phyloP scores from a whole-genome alignment of 2,888 invertebrate species.

The Timandra comae region DNA sequence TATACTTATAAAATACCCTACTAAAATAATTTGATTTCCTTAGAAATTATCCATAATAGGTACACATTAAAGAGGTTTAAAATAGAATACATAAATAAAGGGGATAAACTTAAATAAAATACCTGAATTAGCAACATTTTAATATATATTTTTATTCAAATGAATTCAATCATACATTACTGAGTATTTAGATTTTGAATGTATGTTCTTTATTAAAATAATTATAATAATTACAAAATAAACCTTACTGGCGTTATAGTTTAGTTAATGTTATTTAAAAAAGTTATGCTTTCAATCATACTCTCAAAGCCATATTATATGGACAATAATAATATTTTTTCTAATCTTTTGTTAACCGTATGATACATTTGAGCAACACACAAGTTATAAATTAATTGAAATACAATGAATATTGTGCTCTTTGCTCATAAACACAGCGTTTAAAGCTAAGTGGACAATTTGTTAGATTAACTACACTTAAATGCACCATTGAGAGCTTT shows the following conservation, averaged over 20 bases:
- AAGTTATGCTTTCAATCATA: constrained; percentile 53
- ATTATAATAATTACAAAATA: constrained; percentile 74
- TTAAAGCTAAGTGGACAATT: constrained; percentile 70
- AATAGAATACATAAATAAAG: too few relatives aligned
- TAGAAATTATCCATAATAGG: too few relatives aligned
- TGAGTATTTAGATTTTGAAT: constrained; percentile 70
- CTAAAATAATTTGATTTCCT: too few relatives aligned
- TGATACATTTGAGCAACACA: constrained; percentile 58
- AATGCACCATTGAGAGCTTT: constrained; percentile 68
- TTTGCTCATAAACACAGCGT: constrained; percentile 53
- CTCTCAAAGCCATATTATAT: constrained; percentile 55
- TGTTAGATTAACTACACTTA: constrained; percentile 69
- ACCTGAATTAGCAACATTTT: constrained; percentile 74
- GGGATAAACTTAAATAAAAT: constrained; percentile 57
- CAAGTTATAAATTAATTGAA: constrained; percentile 44
- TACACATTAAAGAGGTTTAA: too few relatives aligned
- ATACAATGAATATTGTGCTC: constrained; percentile 62
- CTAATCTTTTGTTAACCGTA: constrained; percentile 35
- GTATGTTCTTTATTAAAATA: constrained; percentile 71
- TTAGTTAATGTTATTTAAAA: constrained; percentile 59
- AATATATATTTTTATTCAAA: constrained; percentile 78
- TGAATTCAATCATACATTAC: constrained; percentile 75
- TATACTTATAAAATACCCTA: too few relatives aligned
- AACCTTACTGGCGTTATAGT: constrained; percentile 63
- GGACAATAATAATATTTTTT: constrained; percentile 46